Evolutionary conservation across 2,113 vertebrate species (phyloP), one percentile per base, ranked within the genome.

Genomic region (Tachycineta bicolor): DNA sequence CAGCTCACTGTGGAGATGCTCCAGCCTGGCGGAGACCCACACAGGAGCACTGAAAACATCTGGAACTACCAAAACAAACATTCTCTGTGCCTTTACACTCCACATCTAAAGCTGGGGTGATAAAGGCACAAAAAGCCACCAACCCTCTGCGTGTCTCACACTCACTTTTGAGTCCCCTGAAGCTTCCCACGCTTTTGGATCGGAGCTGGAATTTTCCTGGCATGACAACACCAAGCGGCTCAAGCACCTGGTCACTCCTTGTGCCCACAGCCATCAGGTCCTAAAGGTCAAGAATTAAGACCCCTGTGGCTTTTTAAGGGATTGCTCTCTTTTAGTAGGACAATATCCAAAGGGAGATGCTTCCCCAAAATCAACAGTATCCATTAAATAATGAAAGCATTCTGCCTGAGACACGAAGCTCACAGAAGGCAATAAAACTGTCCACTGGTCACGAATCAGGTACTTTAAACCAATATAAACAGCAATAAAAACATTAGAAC

Each of bases 341-440:
- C 44, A 62, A 68, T 24, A 78, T 58, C 65, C 68, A 82, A 73
- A 82, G 65, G 83, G 76, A 90, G 60, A 37, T 75, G 53, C 56
- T 89, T 94, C 76, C 69, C 88, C 73, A 76, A 83, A 81, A 73
- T 89, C 96, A 90, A 31, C 37, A 68, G 31, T 53, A 56, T 43
- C 71, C 60, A 62, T 82, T 62, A 93, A 92, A 68, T 25, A 85
- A 91, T 37, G 58, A 79, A 86, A 60, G 43, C 53, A 50, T 39
- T 64, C 60, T 73, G 90, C 73, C 67, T 80, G 73, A 63, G 64
- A 90, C 75, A 68, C 49, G 15, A 87, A 73, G 73, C 76, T 83
- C 58, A 82, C 58, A 69, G 77, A 90, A 87, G 23, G 65, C 93
- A 89, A 89, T 93, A 93, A 94, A 96, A 92, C 86, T 78, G 86